phyloP scores from a whole-genome alignment of 1,140 invertebrate species.

The Octopus bimaculoides region DNA sequence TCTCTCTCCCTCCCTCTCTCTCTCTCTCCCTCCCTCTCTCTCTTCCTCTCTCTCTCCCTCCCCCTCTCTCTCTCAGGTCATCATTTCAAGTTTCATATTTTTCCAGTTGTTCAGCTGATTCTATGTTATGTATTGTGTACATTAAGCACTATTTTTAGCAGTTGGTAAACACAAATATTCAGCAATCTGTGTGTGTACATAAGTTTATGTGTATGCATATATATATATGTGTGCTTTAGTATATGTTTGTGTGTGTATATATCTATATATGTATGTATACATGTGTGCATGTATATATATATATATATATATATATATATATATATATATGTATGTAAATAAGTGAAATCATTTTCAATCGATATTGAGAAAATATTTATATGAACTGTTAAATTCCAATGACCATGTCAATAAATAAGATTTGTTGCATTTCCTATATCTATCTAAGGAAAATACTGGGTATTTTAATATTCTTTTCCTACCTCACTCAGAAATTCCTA shows the following conservation, averaged over 20 bases:
- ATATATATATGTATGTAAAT: not conserved
- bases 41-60: constrained; percentile 19
- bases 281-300: not conserved
- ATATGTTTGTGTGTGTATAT: not conserved
- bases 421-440: too few species aligned
- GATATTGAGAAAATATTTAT: too few species aligned
- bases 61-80: not conserved
- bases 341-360: not conserved
- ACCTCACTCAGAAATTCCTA: too few species aligned
- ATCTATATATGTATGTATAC: not conserved
- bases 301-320: not conserved
- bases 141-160: not conserved
- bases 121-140: not conserved
- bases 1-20: constrained; percentile 10
- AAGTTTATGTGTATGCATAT: not conserved
- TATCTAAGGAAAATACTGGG: too few species aligned
- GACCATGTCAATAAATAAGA: too few species aligned
- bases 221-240: not conserved
- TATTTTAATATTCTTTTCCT: too few species aligned
- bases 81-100: too few species aligned
- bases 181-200: not conserved
- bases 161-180: not conserved
- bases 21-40: constrained; percentile 18
- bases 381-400: too few species aligned
- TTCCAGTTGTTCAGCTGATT: too few species aligned